A percentile compares a stretch with the other conserved stretches of the same genome.
These are phyloP conservation scores for Agapornis roseicollis DNA, from an alignment of 2,113 vertebrate genomes.

Conservation along the genomic window DNA sequence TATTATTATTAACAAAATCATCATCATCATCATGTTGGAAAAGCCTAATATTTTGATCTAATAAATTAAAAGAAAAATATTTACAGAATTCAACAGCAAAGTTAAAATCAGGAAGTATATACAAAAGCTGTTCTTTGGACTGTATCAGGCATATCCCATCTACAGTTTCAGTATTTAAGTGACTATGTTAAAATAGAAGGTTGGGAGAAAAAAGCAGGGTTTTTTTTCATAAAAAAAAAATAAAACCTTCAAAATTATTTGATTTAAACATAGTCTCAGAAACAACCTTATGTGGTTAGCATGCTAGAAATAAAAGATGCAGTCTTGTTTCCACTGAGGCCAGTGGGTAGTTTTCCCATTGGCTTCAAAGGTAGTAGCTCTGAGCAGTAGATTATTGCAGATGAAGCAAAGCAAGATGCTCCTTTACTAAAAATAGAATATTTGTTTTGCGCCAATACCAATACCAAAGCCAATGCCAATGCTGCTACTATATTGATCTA, in stretches of 20 bases:
- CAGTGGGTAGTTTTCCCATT: not conserved
- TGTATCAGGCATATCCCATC: not conserved
- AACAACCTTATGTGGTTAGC: not conserved
- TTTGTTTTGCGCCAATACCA: conserved; percentile 11
- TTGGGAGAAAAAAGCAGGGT: not conserved
- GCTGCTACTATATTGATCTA: conserved; percentile 36
- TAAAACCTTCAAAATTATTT: not conserved
- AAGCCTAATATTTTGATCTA: not conserved
- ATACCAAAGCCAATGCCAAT: not conserved
- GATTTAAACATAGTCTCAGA: rapidly evolving
- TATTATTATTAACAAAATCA: not conserved
- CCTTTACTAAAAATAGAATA: conserved; percentile 9
- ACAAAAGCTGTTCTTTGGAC: not conserved
- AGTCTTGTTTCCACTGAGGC: not conserved
- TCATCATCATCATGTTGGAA: not conserved
- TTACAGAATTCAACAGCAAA: not conserved
- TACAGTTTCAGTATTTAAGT: not conserved
- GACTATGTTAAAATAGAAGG: not conserved
- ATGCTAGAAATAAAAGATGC: not conserved
- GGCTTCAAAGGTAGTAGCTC: not conserved
- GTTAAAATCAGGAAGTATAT: not conserved
- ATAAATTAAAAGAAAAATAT: not conserved
- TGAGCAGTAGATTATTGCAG: not conserved
- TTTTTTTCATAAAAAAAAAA: not conserved
- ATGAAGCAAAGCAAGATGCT: not conserved